Base-by-base conservation (phyloP, 37 sponge, comb jelly and placozoan species). In the Lycopodina hypogea region DNA sequence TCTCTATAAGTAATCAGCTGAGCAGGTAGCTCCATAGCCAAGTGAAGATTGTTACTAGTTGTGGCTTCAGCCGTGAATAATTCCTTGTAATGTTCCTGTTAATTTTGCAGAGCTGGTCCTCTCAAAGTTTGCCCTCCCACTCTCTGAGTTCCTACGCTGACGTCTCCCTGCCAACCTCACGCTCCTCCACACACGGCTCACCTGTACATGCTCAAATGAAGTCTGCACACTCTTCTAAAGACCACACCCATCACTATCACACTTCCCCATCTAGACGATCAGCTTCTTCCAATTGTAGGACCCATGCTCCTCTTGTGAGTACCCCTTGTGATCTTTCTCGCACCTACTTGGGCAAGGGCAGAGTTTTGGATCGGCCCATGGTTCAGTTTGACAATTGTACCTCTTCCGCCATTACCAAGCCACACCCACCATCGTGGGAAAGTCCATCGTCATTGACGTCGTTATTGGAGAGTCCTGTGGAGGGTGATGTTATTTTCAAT, bases 141-240 rank as follows among this genome's bases (percentile, higher is more conserved):
- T n/a, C n/a, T n/a, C n/a, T n/a, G n/a, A n/a, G n/a, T n/a, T n/a
- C n/a, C n/a, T n/a, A n/a, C n/a, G n/a, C n/a, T 68, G 2, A 2
- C 63, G n/a, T 34, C 77, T 12, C 24, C 77, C 77, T 18, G 30
- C 68, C 69, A 36, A 37, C 38, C 65, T 58, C 42, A 42, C 30
- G 37, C 28, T 50, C 38, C 51, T 42, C 78, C 18, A 32, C 6
- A 9, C 48, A 21, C n/a, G 24, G 24, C 61, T 60, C 22, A 40
- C 56, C 57, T 9, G 3, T 21, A n/a, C 38, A 8, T n/a, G 23
- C 72, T 64, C 68, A 72, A 55, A 42, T 14, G n/a, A 26, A 55
- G 42, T 83, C 84, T 18, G 45, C 75, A 14, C 30, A 82, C 24
- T 74, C 75, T 17, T 37, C 71, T 1, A 32, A 42, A 24, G 83